These are phyloP conservation scores for Momotus momota DNA, from an alignment of 2,797 vertebrate genomes.

Conservation along the genomic window DNA sequence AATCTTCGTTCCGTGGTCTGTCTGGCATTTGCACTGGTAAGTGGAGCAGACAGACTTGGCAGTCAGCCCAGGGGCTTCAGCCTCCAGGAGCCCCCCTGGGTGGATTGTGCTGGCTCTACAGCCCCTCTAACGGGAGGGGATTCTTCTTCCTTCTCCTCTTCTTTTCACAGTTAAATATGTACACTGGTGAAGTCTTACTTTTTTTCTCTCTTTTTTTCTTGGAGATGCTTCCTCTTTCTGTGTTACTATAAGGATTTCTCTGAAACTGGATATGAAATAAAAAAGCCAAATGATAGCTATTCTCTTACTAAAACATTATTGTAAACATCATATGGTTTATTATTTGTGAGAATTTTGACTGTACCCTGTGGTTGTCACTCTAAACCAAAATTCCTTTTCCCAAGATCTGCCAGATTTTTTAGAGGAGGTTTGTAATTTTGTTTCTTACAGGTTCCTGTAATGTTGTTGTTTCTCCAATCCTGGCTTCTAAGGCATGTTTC, in stretches of 20 bases:
- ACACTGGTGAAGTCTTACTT: background rate
- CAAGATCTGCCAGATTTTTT: background rate
- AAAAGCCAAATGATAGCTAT: background rate
- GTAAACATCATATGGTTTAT: background rate
- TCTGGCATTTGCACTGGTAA: slow-evolving; percentile 43
- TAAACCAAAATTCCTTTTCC: background rate
- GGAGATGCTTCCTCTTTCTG: background rate
- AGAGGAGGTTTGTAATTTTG: background rate
- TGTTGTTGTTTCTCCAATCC: background rate
- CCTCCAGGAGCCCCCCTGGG: background rate
- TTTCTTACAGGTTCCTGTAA: background rate
- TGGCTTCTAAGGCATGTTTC: background rate
- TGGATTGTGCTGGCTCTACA: background rate
- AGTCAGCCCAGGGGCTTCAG: slow-evolving; percentile 28
- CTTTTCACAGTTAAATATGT: background rate
- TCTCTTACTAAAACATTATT: background rate
- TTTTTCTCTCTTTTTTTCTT: background rate
- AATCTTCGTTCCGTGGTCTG: background rate
- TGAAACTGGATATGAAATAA: background rate
- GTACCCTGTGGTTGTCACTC: background rate
- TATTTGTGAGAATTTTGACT: background rate
- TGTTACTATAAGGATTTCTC: background rate
- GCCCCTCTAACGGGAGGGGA: background rate
- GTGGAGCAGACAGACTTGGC: slow-evolving; percentile 55
- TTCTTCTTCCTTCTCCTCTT: background rate